Conservation (phyloP, 2,797 vertebrate genomes). For the Distichodus sexfasciatus region DNA sequence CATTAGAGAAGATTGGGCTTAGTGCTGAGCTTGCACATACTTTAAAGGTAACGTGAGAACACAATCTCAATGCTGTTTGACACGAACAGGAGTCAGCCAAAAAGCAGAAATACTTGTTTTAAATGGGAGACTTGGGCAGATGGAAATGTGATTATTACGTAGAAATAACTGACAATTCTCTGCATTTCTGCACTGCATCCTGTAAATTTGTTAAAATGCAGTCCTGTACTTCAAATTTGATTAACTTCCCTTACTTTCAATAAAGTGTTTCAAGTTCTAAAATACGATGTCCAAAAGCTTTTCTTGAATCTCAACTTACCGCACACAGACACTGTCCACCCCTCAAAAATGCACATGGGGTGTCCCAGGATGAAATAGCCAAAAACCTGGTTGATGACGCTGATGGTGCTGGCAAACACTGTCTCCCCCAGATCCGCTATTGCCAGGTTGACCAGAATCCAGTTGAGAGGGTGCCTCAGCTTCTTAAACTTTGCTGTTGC, state of each 20-base stretch:
- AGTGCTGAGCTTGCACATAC: not conserved
- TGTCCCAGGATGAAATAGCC: slow-evolving; percentile 88
- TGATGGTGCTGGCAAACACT: slow-evolving; percentile 84
- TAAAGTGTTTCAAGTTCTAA: too few species aligned
- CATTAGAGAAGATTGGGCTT: not conserved
- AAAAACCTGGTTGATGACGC: slow-evolving; percentile 81
- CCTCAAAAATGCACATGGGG: slow-evolving; percentile 83
- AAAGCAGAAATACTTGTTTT: not conserved
- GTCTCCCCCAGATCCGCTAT: slow-evolving; percentile 86
- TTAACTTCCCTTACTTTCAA: too few species aligned
- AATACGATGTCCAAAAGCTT: too few species aligned
- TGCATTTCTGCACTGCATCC: too few species aligned
- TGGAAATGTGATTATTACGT: too few species aligned
- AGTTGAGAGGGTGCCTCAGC: slow-evolving; percentile 88
- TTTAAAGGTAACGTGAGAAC: not conserved
- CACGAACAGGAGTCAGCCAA: not conserved
- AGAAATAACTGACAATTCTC: too few species aligned
- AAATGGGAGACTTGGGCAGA: too few species aligned
- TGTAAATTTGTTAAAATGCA: too few species aligned
- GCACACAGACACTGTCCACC: slow-evolving; percentile 77
- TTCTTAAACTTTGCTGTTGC: slow-evolving; percentile 88
- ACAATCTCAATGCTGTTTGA: too few species aligned
- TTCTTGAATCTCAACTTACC: too few species aligned
- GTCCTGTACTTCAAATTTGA: too few species aligned
- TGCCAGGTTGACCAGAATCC: slow-evolving; percentile 90